A percentile compares a stretch with the other conserved stretches of the same genome.
Conservation (phyloP, 2,797 vertebrate species). For the Benthosema pterotum region DNA sequence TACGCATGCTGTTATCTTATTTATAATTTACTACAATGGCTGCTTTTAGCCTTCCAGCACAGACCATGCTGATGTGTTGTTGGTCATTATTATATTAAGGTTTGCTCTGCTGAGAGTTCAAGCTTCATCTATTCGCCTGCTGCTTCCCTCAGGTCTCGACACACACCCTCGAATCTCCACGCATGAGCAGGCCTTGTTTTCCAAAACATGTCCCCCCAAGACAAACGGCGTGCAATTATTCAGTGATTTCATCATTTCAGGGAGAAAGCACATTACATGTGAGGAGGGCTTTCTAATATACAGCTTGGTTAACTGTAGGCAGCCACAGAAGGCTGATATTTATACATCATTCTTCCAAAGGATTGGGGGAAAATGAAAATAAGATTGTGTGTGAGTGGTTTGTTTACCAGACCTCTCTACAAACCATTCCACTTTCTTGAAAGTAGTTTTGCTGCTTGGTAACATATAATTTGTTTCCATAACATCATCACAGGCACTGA, state of each 20-base stretch:
- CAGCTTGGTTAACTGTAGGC: not conserved
- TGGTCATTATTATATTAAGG: constrained; percentile 40
- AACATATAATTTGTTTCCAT: too few species aligned
- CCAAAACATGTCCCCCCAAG: not conserved
- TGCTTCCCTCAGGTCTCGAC: too few species aligned
- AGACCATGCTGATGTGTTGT: constrained; percentile 25
- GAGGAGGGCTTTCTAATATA: constrained; percentile 15
- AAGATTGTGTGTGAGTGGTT: not conserved
- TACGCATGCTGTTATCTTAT: constrained; percentile 34
- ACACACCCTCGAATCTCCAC: too few species aligned
- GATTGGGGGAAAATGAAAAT: too few species aligned
- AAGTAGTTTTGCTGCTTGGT: too few species aligned
- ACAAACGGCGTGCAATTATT: not conserved
- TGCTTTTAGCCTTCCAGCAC: constrained; percentile 31
- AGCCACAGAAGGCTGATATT: constrained; percentile 2
- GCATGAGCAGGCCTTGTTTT: too few species aligned
- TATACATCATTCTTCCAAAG: constrained; percentile 1
- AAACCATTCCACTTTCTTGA: not conserved
- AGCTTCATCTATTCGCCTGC: too few species aligned
- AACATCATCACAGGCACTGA: too few species aligned
- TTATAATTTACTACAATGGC: constrained; percentile 42
- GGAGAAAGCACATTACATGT: not conserved
- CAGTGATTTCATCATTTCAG: not conserved
- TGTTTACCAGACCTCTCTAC: not conserved
- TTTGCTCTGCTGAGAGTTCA: constrained; percentile 35